phyloP scores from a whole-genome alignment of 1,140 invertebrate species.

The Popillia japonica region DNA sequence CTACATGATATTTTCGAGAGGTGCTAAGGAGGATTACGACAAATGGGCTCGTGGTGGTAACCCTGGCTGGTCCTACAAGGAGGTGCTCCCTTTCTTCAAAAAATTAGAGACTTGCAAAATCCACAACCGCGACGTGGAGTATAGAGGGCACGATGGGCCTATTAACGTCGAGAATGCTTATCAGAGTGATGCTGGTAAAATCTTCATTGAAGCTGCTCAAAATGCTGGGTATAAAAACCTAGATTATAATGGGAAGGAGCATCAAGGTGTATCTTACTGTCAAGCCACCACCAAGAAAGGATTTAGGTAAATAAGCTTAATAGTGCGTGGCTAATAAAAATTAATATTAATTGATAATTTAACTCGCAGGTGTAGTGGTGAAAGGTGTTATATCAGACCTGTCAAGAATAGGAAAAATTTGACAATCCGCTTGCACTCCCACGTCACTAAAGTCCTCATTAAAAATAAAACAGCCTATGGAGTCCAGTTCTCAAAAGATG shows the following conservation, averaged over 20 bases:
- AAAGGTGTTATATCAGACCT: slow-evolving; percentile 86
- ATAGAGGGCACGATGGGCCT: slow-evolving; percentile 58
- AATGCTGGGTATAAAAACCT: slow-evolving; percentile 65
- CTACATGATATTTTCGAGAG: slow-evolving; percentile 94
- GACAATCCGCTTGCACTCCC: slow-evolving; percentile 81
- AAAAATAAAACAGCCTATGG: slow-evolving; percentile 78
- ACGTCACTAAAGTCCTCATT: slow-evolving; percentile 83
- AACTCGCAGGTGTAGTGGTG: slow-evolving; percentile 78
- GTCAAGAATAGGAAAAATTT: slow-evolving; percentile 81
- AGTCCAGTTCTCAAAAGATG: slow-evolving; percentile 79
- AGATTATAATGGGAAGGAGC: slow-evolving; percentile 63
- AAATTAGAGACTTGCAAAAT: slow-evolving; percentile 60
- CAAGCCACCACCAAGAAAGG: slow-evolving; percentile 54
- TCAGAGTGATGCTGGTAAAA: neutral
- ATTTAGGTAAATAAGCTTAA: slow-evolving; percentile 39
- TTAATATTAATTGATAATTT: slow-evolving; percentile 50
- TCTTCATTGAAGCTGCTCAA: slow-evolving; percentile 66
- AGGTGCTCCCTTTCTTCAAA: slow-evolving; percentile 64
- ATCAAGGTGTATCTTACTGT: slow-evolving; percentile 49
- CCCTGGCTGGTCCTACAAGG: slow-evolving; percentile 66
- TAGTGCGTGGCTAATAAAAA: neutral
- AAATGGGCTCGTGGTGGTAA: slow-evolving; percentile 87
- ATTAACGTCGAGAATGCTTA: slow-evolving; percentile 46
- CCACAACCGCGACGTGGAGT: slow-evolving; percentile 42
- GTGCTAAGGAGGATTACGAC: slow-evolving; percentile 91